A percentile compares a stretch with the other conserved stretches of the same genome.
Conservation (phyloP, 92 coral and sea anemone genomes). For the Porites evermanni region DNA sequence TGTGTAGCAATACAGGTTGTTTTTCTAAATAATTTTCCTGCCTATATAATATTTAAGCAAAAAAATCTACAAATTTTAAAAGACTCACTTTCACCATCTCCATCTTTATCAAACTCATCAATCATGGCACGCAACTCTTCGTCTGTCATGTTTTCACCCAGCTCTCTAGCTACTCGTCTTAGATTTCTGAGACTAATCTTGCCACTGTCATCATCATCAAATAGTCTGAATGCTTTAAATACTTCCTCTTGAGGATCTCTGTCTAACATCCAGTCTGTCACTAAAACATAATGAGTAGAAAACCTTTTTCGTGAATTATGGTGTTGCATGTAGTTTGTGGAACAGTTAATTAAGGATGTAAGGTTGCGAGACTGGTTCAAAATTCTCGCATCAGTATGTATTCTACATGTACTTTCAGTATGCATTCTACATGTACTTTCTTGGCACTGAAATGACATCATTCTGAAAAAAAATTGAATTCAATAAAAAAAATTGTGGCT, state of each 20-base stretch:
- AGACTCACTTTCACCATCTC: constrained; percentile 98
- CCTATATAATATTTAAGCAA: background rate
- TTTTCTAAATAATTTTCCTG: background rate
- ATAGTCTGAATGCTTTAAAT: constrained; percentile 94
- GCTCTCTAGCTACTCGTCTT: constrained; percentile 97
- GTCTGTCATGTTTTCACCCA: constrained; percentile 99
- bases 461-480: too few species aligned
- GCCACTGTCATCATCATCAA: constrained; percentile 99
- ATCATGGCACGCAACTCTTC: constrained; percentile 99
- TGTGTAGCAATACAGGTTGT: too few species aligned
- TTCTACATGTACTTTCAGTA: too few species aligned
- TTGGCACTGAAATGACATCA: too few species aligned
- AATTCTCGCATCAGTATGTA: too few species aligned
- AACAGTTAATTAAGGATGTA: too few species aligned
- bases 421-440: too few species aligned
- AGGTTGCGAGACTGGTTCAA: too few species aligned
- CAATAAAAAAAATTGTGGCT: too few species aligned
- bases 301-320: too few species aligned
- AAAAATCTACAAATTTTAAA: background rate
- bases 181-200: constrained; percentile 96
- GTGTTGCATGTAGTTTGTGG: too few species aligned
- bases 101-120: constrained; percentile 99
- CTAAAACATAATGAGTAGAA: constrained; percentile 34
- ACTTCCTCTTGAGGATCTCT: constrained; percentile 99
- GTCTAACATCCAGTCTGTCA: constrained; percentile 99